These are phyloP conservation scores for Cryptops parisi DNA, from an alignment of 2,888 invertebrate genomes.

Conservation along the genomic window DNA sequence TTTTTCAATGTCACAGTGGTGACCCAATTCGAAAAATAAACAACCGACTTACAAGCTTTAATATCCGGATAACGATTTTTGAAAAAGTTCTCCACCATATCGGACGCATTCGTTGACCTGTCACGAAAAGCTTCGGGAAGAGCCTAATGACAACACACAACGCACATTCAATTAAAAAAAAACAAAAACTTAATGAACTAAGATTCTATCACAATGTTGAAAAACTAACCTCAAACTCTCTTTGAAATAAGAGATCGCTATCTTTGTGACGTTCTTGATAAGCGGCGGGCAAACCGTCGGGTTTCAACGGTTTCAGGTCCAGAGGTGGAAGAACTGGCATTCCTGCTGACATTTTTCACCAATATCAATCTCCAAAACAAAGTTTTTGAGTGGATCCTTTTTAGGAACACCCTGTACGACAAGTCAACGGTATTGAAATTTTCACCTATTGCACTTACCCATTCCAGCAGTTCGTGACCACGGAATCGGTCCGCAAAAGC, in stretches of 20 bases:
- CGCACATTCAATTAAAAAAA: no score
- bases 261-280: conserved; percentile 70
- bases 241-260: conserved; percentile 78
- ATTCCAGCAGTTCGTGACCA: not conserved
- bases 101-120: conserved; percentile 71
- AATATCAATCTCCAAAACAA: no score
- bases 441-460: no score
- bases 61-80: conserved; percentile 89
- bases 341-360: conserved; percentile 29
- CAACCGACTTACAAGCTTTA: conserved; percentile 45
- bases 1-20: no score
- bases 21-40: no score
- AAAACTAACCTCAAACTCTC: conserved; percentile 59
- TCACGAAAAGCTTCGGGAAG: conserved; percentile 75
- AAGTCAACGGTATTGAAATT: no score
- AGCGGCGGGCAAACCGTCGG: conserved; percentile 54
- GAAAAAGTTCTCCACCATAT: conserved; percentile 65
- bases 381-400: no score
- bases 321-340: conserved; percentile 53
- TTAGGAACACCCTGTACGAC: no score
- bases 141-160: conserved; percentile 33
- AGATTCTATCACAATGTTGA: no score
- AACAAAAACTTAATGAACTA: not conserved
- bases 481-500: conserved; percentile 1
- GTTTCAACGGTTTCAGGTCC: conserved; percentile 64